Evolutionary conservation across 2,888 invertebrate species (phyloP).

Genomic region (Macrosoma leucophasiata): DNA sequence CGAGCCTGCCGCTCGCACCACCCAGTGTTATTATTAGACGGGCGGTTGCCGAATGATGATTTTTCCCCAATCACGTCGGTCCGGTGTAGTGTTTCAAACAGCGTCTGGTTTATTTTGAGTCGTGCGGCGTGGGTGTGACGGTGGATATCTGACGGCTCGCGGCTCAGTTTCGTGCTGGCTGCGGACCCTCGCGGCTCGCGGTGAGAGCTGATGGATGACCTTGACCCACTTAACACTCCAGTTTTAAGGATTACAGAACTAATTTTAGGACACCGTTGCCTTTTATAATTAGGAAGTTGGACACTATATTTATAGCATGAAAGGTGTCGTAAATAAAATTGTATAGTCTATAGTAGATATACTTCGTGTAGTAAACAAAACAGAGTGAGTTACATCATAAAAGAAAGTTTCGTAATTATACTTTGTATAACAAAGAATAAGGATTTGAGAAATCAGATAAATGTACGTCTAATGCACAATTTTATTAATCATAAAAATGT

Average conservation of each 20-base stretch:
- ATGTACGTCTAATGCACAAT: too few species aligned
- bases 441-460: too few species aligned
- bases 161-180: conserved; percentile 28
- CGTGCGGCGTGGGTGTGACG: conserved; percentile 49
- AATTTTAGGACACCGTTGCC: too few species aligned
- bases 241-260: conserved; percentile 13
- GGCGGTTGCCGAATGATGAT: conserved; percentile 22
- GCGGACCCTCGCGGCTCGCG: conserved; percentile 23
- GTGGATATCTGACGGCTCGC: conserved; percentile 23
- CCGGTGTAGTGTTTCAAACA: conserved; percentile 64
- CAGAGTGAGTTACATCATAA: too few species aligned
- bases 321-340: too few species aligned
- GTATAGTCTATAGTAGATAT: too few species aligned
- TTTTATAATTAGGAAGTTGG: too few species aligned
- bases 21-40: conserved; percentile 12
- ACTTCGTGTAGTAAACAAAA: too few species aligned
- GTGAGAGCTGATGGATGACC: conserved; percentile 44
- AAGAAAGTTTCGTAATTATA: too few species aligned
- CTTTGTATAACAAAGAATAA: too few species aligned
- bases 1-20: background rate
- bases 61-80: conserved; percentile 22
- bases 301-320: too few species aligned
- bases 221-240: conserved; percentile 47
- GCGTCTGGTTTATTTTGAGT: conserved; percentile 64
- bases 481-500: too few species aligned